These are phyloP conservation scores for Polyploca ridens DNA, from an alignment of 2,888 invertebrate genomes.

Conservation along the genomic window DNA sequence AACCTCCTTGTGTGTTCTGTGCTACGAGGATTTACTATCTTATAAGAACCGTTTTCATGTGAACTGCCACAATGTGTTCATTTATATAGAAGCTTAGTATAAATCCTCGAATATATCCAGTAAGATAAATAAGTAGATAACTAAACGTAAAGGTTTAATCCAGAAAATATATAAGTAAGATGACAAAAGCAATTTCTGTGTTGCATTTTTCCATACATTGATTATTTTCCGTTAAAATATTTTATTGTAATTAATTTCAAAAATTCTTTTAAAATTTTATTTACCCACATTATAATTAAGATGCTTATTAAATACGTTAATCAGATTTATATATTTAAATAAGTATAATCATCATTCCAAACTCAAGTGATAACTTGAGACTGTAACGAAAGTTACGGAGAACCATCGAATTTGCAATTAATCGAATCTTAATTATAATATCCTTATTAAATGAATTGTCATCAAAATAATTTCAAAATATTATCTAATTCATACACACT, in stretches of 20 bases:
- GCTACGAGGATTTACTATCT: too few relatives aligned
- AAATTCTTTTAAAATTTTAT: too few relatives aligned
- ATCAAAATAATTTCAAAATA: conserved; percentile 15
- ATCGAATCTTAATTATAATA: conserved; percentile 28
- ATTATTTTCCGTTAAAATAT: too few relatives aligned
- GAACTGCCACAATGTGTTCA: not conserved
- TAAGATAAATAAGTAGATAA: not conserved
- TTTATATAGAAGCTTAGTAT: not conserved
- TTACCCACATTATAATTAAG: too few relatives aligned
- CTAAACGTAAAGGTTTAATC: not conserved
- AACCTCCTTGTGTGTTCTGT: too few relatives aligned
- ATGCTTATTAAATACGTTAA: conserved; percentile 8
- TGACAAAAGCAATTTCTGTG: too few relatives aligned
- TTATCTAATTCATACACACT: conserved; percentile 21
- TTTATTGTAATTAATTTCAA: too few relatives aligned
- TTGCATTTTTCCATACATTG: too few relatives aligned
- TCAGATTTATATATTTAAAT: conserved; percentile 21
- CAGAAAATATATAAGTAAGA: not conserved
- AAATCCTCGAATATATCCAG: not conserved
- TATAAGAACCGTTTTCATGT: not conserved
- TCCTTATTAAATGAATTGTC: conserved; percentile 27
- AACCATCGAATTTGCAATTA: conserved; percentile 34
- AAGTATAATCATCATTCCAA: conserved; percentile 4
- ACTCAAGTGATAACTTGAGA: conserved; percentile 53
- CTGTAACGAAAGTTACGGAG: conserved; percentile 53